Conservation (phyloP, 2,113 vertebrate genomes). For the Acrocephalus arundinaceus region DNA sequence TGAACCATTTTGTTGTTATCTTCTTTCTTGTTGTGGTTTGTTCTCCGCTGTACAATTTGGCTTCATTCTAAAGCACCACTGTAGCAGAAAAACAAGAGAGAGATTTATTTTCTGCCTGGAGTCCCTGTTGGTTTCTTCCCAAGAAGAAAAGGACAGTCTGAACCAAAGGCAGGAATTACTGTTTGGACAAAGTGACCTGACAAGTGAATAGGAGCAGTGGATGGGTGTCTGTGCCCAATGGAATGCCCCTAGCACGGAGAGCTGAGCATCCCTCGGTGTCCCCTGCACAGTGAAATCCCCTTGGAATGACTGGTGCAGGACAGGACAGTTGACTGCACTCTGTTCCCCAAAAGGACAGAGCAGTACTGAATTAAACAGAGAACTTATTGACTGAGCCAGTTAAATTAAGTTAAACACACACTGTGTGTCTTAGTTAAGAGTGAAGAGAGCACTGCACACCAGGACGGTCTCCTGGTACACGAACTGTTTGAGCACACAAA, state of each 20-base stretch:
- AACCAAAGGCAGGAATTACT: constrained; percentile 35
- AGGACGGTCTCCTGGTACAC: not conserved
- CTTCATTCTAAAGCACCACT: not conserved
- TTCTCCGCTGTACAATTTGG: not conserved
- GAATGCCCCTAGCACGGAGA: not conserved
- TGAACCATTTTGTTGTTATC: not conserved
- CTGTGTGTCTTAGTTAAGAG: not conserved
- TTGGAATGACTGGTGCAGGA: not conserved
- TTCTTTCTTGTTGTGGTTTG: not conserved
- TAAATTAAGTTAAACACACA: not conserved
- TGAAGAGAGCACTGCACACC: not conserved
- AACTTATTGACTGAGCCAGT: not conserved
- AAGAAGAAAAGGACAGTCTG: constrained; percentile 30
- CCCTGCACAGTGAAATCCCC: not conserved
- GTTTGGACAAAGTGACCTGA: not conserved
- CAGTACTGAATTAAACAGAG: not conserved
- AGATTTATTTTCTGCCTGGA: constrained; percentile 39
- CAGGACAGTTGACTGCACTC: not conserved
- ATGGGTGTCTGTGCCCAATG: rapidly evolving
- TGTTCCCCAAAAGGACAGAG: not conserved
- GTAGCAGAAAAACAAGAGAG: not conserved
- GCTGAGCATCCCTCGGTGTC: not conserved
- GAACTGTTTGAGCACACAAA: not conserved
- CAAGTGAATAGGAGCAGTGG: not conserved
- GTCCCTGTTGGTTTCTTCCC: not conserved